Base-by-base conservation (phyloP, 2,888 invertebrate species). In the Eupithecia subumbrata region DNA sequence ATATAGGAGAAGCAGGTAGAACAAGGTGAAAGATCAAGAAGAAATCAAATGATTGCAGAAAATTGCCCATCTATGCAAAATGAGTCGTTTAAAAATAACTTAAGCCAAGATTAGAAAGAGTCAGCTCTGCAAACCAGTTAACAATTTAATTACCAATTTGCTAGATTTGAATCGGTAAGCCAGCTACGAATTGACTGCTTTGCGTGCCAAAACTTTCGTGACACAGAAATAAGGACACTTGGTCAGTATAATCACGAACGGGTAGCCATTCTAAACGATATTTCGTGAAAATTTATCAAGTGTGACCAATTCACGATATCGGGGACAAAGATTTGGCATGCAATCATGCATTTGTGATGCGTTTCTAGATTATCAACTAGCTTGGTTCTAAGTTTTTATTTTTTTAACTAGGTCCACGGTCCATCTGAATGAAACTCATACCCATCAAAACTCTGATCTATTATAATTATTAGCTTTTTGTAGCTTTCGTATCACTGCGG, bases 141-240 rank as follows among this genome's bases (percentile, higher is more conserved):
- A 72, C 71, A 45, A 79, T 82, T 79, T 73, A 80, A 83, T 82
- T 76, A 78, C 78, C 77, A 75, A 78, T 80, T 80, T 77, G 70
- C 43, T 76, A 75, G 74, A 77, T 82, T 80, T 78, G 78, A 82
- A 81, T 77, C 75, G 77, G 74, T 76, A 48, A 71, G 73, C 80
- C 72, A 74, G 66, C 40, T 37, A 60, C 60, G 12, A 60, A 56
- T 56, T 22, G 25, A 34, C 64, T 64, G 18, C 71, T 82, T 81
- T 82, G 81, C 83, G 83, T 84, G 80, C 79, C 80, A 76, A 83
- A 76, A 77, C 68, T 80, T 79, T 77, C 84, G 80, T 85, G 84
- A 82, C 82, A 83, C 69, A 75, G 77, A 80, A 85, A 85, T 84
- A 81, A 79, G 84, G 81, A 82, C 82, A 83, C 78, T 79, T 75